A percentile compares a stretch with the other conserved stretches of the same genome.
These are phyloP conservation scores for Biston stratarius DNA, from an alignment of 2,888 invertebrate species.

Conservation along the genomic window DNA sequence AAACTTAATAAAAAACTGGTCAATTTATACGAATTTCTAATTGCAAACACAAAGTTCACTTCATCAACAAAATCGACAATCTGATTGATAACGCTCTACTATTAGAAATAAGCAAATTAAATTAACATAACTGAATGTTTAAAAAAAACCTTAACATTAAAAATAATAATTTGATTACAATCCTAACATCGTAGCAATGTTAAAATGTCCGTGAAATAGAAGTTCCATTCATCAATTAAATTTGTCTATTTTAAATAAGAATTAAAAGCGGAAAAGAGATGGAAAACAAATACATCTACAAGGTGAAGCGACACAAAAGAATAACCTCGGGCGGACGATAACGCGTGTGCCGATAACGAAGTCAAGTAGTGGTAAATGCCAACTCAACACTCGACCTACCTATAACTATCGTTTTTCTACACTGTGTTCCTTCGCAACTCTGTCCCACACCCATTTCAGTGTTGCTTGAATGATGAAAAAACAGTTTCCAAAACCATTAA, in stretches of 20 bases:
- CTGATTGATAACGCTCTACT: constrained; percentile 33
- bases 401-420: constrained; percentile 78
- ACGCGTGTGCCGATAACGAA: constrained; percentile 73
- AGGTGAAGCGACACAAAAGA: constrained; percentile 77
- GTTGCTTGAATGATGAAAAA: constrained; percentile 61
- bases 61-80: not conserved
- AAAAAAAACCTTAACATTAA: constrained; percentile 21
- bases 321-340: constrained; percentile 72
- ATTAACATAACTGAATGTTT: constrained; percentile 21
- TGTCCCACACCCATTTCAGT: constrained; percentile 77
- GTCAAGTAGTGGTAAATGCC: constrained; percentile 77
- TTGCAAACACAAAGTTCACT: constrained; percentile 7
- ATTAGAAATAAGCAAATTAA: constrained; percentile 32
- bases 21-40: not conserved
- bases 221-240: constrained; percentile 10
- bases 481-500: constrained; percentile 15
- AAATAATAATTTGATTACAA: too few species aligned
- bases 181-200: not conserved
- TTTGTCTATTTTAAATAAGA: constrained; percentile 30
- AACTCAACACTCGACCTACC: constrained; percentile 83
- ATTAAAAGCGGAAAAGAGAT: constrained; percentile 50
- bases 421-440: constrained; percentile 72
- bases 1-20: too few species aligned
- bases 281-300: constrained; percentile 62
- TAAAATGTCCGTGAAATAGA: not conserved